A percentile compares a stretch with the other conserved stretches of the same genome.
Evolutionary conservation across 2,888 invertebrate genomes (phyloP).

Genomic region (Eupithecia inturbata): DNA sequence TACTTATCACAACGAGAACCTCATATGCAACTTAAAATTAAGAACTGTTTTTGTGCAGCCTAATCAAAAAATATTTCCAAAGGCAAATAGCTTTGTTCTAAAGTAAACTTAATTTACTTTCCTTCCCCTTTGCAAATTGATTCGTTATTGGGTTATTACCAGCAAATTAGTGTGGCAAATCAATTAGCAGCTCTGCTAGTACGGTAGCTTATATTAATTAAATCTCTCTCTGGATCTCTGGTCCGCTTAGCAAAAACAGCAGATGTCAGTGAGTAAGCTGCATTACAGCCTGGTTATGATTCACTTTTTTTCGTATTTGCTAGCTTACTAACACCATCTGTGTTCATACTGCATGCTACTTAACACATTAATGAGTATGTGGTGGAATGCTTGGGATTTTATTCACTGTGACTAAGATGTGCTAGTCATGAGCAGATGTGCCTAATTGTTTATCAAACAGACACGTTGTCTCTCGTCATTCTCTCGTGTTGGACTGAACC

Average conservation of each 20-base stretch:
- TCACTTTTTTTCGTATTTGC: constrained; percentile 69
- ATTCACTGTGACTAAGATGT: constrained; percentile 7
- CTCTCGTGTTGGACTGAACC: not conserved
- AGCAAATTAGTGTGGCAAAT: constrained; percentile 72
- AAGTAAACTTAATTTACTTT: constrained; percentile 8
- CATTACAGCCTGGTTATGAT: constrained; percentile 77
- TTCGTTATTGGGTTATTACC: constrained; percentile 60
- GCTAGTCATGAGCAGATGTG: not conserved
- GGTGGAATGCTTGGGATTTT: constrained; percentile 14
- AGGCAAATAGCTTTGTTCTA: not conserved
- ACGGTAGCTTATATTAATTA: constrained; percentile 77
- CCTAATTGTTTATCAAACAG: not conserved
- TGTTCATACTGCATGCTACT: constrained; percentile 58
- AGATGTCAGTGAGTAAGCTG: constrained; percentile 65
- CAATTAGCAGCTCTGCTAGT: constrained; percentile 69
- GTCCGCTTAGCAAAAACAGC: constrained; percentile 77
- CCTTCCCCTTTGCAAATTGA: constrained; percentile 50
- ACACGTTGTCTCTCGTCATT: not conserved
- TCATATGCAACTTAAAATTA: not conserved
- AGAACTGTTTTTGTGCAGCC: not conserved
- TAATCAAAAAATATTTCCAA: not conserved
- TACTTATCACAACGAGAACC: not conserved
- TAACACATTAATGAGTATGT: constrained; percentile 53
- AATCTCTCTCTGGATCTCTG: constrained; percentile 65
- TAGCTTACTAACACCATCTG: constrained; percentile 78